These are phyloP conservation scores for Wasmannia auropunctata DNA, from an alignment of 1,140 invertebrate genomes.

Conservation along the genomic window DNA sequence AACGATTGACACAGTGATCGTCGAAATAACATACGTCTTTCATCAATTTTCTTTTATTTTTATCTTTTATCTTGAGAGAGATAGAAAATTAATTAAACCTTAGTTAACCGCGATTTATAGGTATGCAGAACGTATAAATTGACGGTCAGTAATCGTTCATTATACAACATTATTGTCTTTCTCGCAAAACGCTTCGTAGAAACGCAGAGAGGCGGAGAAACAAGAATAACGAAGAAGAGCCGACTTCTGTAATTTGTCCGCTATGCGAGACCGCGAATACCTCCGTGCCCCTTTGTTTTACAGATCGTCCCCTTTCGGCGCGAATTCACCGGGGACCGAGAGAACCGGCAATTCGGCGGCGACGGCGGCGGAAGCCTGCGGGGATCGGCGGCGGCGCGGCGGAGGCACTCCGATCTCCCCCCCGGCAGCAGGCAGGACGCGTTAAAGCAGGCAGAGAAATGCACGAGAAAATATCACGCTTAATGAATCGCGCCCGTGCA, in stretches of 20 bases:
- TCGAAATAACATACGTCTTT: not conserved
- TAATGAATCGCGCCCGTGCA: conserved; percentile 74
- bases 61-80: not conserved
- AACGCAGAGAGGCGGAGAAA: not conserved
- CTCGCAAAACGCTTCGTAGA: not conserved
- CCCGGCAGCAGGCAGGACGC: conserved; percentile 3
- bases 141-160: not conserved
- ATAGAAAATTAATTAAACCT: not conserved
- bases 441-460: conserved; percentile 52
- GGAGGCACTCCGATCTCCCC: too few relatives aligned
- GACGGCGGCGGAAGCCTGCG: not conserved
- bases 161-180: not conserved
- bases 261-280: conserved; percentile 15
- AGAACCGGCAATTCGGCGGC: conserved; percentile 20
- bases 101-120: not conserved
- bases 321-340: conserved; percentile 38
- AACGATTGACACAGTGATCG: not conserved
- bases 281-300: conserved; percentile 28
- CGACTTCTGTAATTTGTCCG: conserved; percentile 19
- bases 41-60: not conserved
- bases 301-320: conserved; percentile 25
- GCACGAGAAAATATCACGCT: conserved; percentile 70
- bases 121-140: not conserved
- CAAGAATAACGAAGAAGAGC: not conserved
- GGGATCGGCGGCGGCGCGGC: not conserved